Conservation (phyloP, 2,113 vertebrate species). For the Pelobates fuscus region DNA sequence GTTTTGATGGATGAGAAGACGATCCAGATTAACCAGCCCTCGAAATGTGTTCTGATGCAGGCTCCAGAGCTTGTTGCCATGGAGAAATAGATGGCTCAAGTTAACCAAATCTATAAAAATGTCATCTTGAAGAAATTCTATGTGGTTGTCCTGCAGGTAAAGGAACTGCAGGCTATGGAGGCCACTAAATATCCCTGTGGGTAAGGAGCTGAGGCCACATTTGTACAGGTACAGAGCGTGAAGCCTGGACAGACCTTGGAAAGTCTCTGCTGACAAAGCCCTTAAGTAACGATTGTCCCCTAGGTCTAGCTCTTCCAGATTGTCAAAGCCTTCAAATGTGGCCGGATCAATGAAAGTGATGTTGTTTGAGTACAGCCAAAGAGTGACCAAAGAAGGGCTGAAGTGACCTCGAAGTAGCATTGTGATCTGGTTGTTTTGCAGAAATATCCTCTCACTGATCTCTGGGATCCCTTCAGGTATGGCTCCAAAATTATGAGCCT, state of each 20-base stretch:
- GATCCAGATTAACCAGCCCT: constrained; percentile 90
- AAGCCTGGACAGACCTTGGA: constrained; percentile 86
- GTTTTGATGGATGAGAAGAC: constrained; percentile 94
- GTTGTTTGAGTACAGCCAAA: constrained; percentile 98
- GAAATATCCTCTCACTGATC: constrained; percentile 91
- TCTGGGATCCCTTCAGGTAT: constrained; percentile 92
- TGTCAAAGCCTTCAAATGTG: constrained; percentile 88
- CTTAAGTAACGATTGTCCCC: constrained; percentile 90
- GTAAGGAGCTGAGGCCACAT: constrained; percentile 86
- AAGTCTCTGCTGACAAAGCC: constrained; percentile 88
- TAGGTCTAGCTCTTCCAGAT: constrained; percentile 94
- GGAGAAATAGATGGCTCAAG: constrained; percentile 96
- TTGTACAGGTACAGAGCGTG: constrained; percentile 93
- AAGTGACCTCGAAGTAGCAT: constrained; percentile 89
- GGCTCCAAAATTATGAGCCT: constrained; percentile 89
- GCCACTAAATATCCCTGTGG: constrained; percentile 82
- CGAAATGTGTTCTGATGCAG: constrained; percentile 92
- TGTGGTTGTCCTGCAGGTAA: constrained; percentile 95
- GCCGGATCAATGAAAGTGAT: constrained; percentile 91
- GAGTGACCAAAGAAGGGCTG: constrained; percentile 86
- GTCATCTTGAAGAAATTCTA: constrained; percentile 93
- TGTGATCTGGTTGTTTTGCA: constrained; percentile 95
- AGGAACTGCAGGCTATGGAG: constrained; percentile 95
- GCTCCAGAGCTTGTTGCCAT: constrained; percentile 91
- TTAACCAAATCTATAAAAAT: constrained; percentile 94